Evolutionary conservation across 2,888 invertebrate genomes (phyloP).

Genomic region (Patella depressa): DNA sequence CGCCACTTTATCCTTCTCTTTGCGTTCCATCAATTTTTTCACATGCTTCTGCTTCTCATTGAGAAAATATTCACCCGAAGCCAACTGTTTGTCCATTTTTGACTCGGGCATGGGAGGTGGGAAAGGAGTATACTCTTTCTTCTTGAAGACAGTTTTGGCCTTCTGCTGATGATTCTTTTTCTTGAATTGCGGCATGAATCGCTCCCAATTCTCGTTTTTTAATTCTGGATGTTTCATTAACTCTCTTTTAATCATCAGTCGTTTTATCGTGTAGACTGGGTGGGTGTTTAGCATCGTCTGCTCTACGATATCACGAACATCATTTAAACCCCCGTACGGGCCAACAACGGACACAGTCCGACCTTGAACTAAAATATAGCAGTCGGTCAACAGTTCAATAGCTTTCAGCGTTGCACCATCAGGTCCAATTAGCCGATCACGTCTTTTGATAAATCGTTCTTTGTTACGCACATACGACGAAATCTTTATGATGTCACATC

Average conservation of each 20-base stretch:
- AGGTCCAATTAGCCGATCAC: constrained; percentile 95
- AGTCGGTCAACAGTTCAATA: constrained; percentile 94
- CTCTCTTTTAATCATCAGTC: constrained; percentile 97
- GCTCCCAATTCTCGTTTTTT: constrained; percentile 94
- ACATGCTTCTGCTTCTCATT: constrained; percentile 77
- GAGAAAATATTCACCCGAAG: constrained; percentile 97
- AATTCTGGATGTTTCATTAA: constrained; percentile 92
- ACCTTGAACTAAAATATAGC: constrained; percentile 97
- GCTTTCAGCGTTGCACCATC: constrained; percentile 98
- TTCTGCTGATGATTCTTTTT: constrained; percentile 91
- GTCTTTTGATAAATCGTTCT: constrained; percentile 93
- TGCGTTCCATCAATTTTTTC: constrained; percentile 80
- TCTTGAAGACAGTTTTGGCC: constrained; percentile 87
- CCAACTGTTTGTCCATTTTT: constrained; percentile 88
- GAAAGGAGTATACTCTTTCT: constrained; percentile 97
- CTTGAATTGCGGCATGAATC: constrained; percentile 95
- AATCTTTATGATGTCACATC: constrained; percentile 97
- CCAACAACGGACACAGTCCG: constrained; percentile 98
- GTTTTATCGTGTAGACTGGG: constrained; percentile 95
- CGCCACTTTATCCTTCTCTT: constrained; percentile 76
- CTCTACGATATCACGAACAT: constrained; percentile 85
- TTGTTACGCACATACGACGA: constrained; percentile 87
- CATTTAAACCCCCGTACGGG: constrained; percentile 85
- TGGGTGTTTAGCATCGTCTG: constrained; percentile 99
- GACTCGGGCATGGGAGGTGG: constrained; percentile 94